Evolutionary conservation across 1,140 invertebrate genomes (phyloP).

Genomic region (Drosophila asahinai): DNA sequence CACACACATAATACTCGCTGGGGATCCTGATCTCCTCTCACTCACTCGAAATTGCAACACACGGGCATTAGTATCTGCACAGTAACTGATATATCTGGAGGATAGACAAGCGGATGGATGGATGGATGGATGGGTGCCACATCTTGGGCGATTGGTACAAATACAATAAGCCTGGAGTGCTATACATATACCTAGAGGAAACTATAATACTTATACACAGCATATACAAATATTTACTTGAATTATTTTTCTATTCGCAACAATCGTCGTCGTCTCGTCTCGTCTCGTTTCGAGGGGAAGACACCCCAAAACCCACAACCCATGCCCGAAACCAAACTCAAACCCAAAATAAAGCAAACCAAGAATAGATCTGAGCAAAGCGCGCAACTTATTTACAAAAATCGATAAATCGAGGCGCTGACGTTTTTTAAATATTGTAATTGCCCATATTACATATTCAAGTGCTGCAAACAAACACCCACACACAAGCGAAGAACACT

Average conservation of each 20-base stretch:
- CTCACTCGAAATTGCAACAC: constrained; percentile 63
- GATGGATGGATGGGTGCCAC: constrained; percentile 24
- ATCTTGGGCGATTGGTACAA: constrained; percentile 73
- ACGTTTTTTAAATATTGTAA: constrained; percentile 72
- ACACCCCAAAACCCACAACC: constrained; percentile 29
- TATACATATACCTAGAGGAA: constrained; percentile 73
- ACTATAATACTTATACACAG: constrained; percentile 76
- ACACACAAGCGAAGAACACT: constrained; percentile 11
- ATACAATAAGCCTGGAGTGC: constrained; percentile 70
- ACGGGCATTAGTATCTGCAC: constrained; percentile 48
- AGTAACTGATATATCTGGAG: constrained; percentile 48
- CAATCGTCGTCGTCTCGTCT: constrained; percentile 54
- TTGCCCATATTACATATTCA: constrained; percentile 53
- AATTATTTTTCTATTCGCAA: constrained; percentile 83
- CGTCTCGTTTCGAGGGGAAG: constrained; percentile 18
- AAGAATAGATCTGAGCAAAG: constrained; percentile 44
- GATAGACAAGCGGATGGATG: constrained; percentile 5
- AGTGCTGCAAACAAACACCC: constrained; percentile 44
- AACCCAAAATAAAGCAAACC: constrained; percentile 40
- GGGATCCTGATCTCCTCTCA: constrained; percentile 43
- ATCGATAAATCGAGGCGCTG: constrained; percentile 64
- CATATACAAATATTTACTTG: constrained; percentile 78
- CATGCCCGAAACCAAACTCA: constrained; percentile 10
- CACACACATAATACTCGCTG: constrained; percentile 49
- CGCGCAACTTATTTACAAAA: constrained; percentile 75